phyloP scores from a whole-genome alignment of 2,888 invertebrate genomes.

The Caenorhabditis zanzibari region DNA sequence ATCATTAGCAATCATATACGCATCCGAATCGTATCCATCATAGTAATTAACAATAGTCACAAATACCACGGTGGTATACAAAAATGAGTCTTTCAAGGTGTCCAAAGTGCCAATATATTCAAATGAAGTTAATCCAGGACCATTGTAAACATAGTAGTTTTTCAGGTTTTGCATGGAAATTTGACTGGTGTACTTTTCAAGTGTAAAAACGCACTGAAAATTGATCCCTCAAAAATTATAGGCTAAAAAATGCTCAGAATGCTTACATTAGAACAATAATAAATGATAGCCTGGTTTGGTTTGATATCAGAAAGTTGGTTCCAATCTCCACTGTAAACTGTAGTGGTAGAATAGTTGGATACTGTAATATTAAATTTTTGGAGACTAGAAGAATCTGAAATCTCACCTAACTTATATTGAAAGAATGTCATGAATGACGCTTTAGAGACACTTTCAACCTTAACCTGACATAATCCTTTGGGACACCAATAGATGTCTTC shows the following conservation, averaged over 20 bases:
- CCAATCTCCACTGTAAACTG: constrained; percentile 1
- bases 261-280: constrained; percentile 15
- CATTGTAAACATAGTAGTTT: constrained; percentile 17
- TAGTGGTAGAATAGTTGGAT: neutral
- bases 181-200: neutral
- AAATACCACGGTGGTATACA: neutral
- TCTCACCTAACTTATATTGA: neutral
- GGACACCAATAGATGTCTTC: constrained; percentile 10
- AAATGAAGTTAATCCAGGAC: neutral
- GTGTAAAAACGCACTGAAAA: constrained; percentile 5
- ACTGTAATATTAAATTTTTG: neutral
- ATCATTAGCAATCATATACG: constrained; percentile 23
- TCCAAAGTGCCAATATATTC: constrained; percentile 6
- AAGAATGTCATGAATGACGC: constrained; percentile 16
- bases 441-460: constrained; percentile 6
- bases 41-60: constrained; percentile 20
- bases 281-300: neutral
- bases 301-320: neutral
- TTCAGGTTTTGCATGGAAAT: neutral
- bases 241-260: no score
- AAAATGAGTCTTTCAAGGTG: neutral
- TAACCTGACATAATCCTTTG: neutral
- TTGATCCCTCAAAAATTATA: no score
- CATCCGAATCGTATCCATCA: constrained; percentile 4
- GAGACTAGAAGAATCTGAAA: neutral